These are phyloP conservation scores for Chalcis sispes DNA, from an alignment of 2,888 invertebrate genomes.

Conservation along the genomic window DNA sequence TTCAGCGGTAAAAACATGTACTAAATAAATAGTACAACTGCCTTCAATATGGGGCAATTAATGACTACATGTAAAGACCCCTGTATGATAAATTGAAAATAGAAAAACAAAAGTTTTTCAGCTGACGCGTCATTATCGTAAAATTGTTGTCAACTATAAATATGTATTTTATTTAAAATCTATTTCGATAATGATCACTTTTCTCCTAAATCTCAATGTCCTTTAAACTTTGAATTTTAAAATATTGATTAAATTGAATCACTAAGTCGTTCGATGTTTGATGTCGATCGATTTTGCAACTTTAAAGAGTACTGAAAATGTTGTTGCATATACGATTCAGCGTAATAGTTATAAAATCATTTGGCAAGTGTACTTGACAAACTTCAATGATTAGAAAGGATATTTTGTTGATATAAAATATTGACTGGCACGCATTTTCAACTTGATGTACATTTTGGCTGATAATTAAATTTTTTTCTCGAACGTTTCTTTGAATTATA, in stretches of 20 bases:
- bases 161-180: constrained; percentile 56
- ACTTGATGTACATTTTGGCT: constrained; percentile 30
- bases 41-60: constrained; percentile 47
- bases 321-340: constrained; percentile 35
- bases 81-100: constrained; percentile 50
- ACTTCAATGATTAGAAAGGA: constrained; percentile 47
- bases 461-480: constrained; percentile 18
- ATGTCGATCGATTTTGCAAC: constrained; percentile 45
- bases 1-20: constrained; percentile 37
- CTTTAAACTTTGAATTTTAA: constrained; percentile 49
- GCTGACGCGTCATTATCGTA: constrained; percentile 53
- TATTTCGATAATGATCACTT: constrained; percentile 54
- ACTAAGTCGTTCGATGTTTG: constrained; percentile 44
- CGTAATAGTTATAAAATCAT: constrained; percentile 46
- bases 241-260: constrained; percentile 43
- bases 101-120: constrained; percentile 51
- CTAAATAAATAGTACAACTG: constrained; percentile 45
- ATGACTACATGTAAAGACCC: constrained; percentile 45
- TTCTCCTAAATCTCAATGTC: constrained; percentile 55
- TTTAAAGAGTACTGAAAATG: constrained; percentile 40
- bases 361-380: constrained; percentile 57
- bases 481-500: constrained; percentile 23
- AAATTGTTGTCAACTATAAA: constrained; percentile 56
- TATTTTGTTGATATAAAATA: constrained; percentile 37
- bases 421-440: constrained; percentile 47